A percentile compares a stretch with the other conserved stretches of the same genome.
These are phyloP conservation scores for Perognathus longimembris DNA, from an alignment of 2,113 vertebrate species.

Conservation along the genomic window DNA sequence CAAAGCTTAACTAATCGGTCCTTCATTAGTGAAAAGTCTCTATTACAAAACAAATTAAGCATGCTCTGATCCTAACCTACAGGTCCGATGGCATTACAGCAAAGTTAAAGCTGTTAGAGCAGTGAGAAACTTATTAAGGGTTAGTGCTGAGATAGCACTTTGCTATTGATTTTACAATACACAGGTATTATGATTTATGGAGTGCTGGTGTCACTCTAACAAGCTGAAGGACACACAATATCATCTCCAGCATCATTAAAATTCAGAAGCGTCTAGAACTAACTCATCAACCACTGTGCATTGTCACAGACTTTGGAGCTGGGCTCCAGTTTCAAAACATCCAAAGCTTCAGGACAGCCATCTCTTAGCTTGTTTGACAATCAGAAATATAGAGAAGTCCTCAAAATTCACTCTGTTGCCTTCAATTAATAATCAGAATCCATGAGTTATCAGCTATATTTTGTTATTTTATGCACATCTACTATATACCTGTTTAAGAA, in stretches of 20 bases:
- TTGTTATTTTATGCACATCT: background rate
- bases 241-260: slow-evolving; percentile 99
- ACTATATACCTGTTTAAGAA: slow-evolving; percentile 1
- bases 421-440: background rate
- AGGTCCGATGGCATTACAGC: slow-evolving; percentile 95
- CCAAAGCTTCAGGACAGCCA: slow-evolving; percentile 75
- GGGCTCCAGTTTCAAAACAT: slow-evolving; percentile 79
- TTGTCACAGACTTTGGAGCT: slow-evolving; percentile 90
- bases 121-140: slow-evolving; percentile 98
- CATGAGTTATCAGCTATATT: background rate
- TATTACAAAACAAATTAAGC: slow-evolving; percentile 99
- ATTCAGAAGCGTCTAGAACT: slow-evolving; percentile 99
- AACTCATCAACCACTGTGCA: slow-evolving; percentile 96
- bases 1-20: slow-evolving; percentile 98
- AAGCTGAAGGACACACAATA: slow-evolving; percentile 99
- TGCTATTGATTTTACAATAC: slow-evolving; percentile 99
- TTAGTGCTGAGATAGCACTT: slow-evolving; percentile 99
- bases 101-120: slow-evolving; percentile 98
- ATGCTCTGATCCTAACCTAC: slow-evolving; percentile 96
- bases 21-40: slow-evolving; percentile 99
- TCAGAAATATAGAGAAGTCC: background rate
- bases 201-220: slow-evolving; percentile 99
- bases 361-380: slow-evolving; percentile 65
- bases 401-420: background rate
- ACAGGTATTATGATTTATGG: slow-evolving; percentile 99